phyloP scores from a whole-genome alignment of 2,888 invertebrate species.

The Syrista parreyssii region DNA sequence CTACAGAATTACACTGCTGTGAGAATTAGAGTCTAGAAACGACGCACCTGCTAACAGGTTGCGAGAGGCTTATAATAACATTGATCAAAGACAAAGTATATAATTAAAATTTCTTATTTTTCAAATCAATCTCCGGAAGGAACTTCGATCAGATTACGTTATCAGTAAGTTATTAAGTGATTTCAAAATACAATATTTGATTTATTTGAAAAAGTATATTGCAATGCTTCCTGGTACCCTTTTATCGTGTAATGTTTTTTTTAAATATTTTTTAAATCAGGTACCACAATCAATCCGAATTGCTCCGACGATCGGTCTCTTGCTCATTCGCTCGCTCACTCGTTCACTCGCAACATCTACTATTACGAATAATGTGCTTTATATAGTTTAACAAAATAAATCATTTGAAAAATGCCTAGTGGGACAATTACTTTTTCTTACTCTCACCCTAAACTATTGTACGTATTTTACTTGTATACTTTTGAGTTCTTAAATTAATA shows the following conservation, averaged over 20 bases:
- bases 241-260: background rate
- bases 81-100: too few species aligned
- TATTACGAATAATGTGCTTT: slow-evolving; percentile 54
- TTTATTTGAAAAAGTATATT: background rate
- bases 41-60: too few species aligned
- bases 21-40: too few species aligned
- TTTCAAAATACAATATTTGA: background rate
- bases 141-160: background rate
- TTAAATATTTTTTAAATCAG: background rate
- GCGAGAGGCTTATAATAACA: too few species aligned
- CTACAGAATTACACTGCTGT: too few species aligned
- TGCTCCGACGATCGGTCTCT: slow-evolving; percentile 6
- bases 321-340: slow-evolving; percentile 48
- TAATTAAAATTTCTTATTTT: background rate
- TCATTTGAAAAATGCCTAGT: slow-evolving; percentile 41
- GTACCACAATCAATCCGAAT: background rate
- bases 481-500: background rate
- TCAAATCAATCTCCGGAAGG: background rate
- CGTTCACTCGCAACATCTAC: slow-evolving; percentile 47
- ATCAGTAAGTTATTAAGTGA: too few species aligned
- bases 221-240: background rate
- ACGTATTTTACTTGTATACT: background rate
- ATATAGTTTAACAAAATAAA: slow-evolving; percentile 57
- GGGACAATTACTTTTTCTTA: background rate
- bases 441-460: background rate